Base-by-base conservation (phyloP, 2,113 vertebrate species). In the Crotalus horridus region DNA sequence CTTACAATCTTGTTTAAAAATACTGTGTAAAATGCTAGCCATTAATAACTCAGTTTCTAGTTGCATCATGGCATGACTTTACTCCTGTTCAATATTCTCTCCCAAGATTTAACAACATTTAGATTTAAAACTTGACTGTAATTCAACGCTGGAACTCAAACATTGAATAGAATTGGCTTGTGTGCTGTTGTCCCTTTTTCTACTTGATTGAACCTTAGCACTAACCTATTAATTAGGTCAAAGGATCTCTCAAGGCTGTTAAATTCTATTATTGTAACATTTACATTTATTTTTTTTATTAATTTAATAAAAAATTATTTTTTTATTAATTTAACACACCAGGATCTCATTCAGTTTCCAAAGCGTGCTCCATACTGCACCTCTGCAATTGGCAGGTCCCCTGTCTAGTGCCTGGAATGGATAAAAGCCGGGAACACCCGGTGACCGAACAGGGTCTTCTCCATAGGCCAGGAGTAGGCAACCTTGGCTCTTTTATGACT, bases 191-290 rank as follows among this genome's bases (percentile, higher is more conserved):
- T 43, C 33, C 15, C 88, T 89, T 56, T 93, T 59, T 90, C 56
- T 39, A 21, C 33, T 85, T 90, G 89, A 5, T 17, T 64, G 89
- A 90, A 58, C 81, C 61, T 56, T 90, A 81, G n/a, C 46, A 23
- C n/a, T 90, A 53, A 64, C 48, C n/a, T 87, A 8, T 81, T 59
- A 87, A 8, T 81, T 59, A 87, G 56, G 23, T 43, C 56, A 21
- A 51, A 8, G 23, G 48, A 54, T 90, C 46, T 90, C 74, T 64
- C 86, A 43, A 64, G 48, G 74, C 12, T 87, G 46, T 93, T 90
- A 61, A 87, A 86, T 93, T 86, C 29, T 92, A 20, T 92, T 88
- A 88, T 81, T 48, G 5, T 29, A 64, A 64, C 54, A 51, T 93
- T 90, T 93, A 33, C 26, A n/a, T 69, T 69, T 69, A 69, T 15